Evolutionary conservation across 2,797 vertebrate species (phyloP).

Genomic region (Clangula hyemalis): DNA sequence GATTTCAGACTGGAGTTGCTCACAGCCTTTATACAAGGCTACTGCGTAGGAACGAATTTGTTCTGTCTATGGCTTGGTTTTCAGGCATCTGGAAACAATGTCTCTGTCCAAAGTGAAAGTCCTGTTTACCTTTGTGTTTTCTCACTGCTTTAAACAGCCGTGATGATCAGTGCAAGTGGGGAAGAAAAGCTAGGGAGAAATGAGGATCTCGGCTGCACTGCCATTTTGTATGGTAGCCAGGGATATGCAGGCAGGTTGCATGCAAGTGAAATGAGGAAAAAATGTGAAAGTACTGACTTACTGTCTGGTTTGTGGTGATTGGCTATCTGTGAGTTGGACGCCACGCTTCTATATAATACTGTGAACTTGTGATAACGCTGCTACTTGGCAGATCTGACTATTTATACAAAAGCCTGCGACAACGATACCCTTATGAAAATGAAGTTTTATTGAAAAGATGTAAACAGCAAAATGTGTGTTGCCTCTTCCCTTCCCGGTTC

Average conservation of each 20-base stretch:
- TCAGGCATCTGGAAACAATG: neutral
- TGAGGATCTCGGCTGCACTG: neutral
- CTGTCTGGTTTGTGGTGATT: neutral
- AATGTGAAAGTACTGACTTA: neutral
- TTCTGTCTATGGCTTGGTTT: neutral
- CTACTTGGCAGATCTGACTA: neutral
- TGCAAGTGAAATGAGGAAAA: neutral
- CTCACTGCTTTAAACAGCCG: neutral
- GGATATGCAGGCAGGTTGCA: neutral
- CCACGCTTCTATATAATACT: neutral
- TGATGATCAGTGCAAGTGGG: neutral
- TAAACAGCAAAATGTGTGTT: neutral
- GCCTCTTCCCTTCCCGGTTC: neutral
- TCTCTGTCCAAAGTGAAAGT: neutral
- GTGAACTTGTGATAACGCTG: neutral
- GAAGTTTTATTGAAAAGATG: neutral
- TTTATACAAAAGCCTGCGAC: neutral
- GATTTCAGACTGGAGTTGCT: neutral
- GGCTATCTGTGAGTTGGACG: neutral
- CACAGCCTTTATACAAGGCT: neutral
- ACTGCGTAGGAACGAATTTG: neutral
- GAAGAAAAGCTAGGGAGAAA: neutral
- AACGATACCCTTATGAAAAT: neutral
- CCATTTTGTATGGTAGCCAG: neutral
- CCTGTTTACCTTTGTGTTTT: neutral